Evolutionary conservation across 2,797 vertebrate genomes (phyloP).

Genomic region (Ambastaia sidthimunki): DNA sequence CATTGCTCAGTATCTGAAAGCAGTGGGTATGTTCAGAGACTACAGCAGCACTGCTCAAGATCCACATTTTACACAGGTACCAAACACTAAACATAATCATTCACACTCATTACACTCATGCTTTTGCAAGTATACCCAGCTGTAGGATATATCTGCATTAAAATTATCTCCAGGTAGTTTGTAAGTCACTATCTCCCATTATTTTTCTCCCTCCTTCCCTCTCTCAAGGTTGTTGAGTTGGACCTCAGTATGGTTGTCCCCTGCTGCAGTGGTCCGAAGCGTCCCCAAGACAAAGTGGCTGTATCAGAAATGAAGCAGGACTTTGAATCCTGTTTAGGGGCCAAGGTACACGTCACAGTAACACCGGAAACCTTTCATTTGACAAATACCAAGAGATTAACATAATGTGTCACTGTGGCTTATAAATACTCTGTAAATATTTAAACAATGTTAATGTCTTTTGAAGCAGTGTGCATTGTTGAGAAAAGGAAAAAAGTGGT

Average conservation of each 20-base stretch:
- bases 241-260: constrained; percentile 89
- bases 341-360: constrained; percentile 80
- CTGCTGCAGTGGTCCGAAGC: constrained; percentile 96
- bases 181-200: too few species aligned
- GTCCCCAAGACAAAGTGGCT: constrained; percentile 92
- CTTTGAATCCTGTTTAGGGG: constrained; percentile 88
- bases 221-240: constrained; percentile 86
- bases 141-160: neutral
- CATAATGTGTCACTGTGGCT: too few species aligned
- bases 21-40: constrained; percentile 90
- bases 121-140: neutral
- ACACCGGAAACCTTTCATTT: neutral
- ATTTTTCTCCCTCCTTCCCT: neutral
- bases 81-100: neutral
- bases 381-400: neutral
- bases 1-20: constrained; percentile 87
- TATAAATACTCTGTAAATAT: neutral
- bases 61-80: constrained; percentile 91
- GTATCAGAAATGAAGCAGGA: constrained; percentile 93
- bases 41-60: constrained; percentile 86
- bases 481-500: neutral
- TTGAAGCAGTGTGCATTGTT: neutral
- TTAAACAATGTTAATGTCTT: neutral
- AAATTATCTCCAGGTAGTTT: too few species aligned
- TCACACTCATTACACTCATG: neutral